Base-by-base conservation (phyloP, 1,140 invertebrate species). In the Maniola jurtina region DNA sequence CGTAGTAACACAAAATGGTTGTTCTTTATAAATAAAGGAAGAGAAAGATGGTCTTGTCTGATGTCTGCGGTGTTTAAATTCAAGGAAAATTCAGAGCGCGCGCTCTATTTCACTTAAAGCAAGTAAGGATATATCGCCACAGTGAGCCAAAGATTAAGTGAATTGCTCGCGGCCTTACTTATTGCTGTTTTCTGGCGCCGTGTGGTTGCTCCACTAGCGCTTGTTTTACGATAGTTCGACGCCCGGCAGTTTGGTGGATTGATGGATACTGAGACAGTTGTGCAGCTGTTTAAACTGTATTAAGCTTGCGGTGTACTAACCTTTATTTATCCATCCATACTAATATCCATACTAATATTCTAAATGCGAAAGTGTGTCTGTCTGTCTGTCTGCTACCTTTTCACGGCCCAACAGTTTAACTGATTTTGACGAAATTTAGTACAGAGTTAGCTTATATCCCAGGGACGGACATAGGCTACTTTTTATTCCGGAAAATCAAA, bases 121-220 rank as follows among this genome's bases (percentile, higher is more conserved):
- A 34, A 52, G 61, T 52, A 62, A 62, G 63, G 38, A 66, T 55
- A 45, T 66, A 61, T 66, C 11, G 47, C 47, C 38, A 57, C 64
- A 61, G 59, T 61, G 56, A 57, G 60, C 55, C 25, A 63, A 68
- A 68, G 66, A 68, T 68, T 68, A 68, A 68, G 66, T 68, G 66
- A 63, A 68, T 68, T 60, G 66, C 61, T 61, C 42, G 33, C 42
- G 66, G 66, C 58, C 47, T 68, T 59, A 64, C 45, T 68, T 68
- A 68, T 68, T 59, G 48, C 61, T 68, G 61, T 68, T 68, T 68
- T 68, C 66, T 68, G 66, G 66, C 61, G 55, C 66, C 45, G 50
- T 59, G 57, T 57, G 66, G 66, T 68, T 68, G 56, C 60, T 63
- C 40, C 35, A 60, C 52, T 54, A 63, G 45, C 57, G 55, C 58